Conservation (phyloP, 2,888 invertebrate genomes). For the Ophioninae sp. region DNA sequence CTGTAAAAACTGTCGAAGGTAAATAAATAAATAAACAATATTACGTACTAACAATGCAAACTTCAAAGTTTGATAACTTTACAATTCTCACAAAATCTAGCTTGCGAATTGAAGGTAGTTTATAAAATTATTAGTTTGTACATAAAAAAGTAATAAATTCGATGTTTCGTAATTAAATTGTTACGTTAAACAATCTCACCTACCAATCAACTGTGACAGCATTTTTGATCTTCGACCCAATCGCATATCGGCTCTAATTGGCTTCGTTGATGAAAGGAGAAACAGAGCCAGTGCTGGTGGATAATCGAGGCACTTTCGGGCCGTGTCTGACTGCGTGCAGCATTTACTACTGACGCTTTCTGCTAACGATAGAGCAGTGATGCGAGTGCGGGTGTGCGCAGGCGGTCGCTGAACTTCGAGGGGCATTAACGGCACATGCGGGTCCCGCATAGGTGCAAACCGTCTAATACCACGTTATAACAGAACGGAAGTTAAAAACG, state of each 20-base stretch:
- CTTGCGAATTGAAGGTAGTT: too few relatives aligned
- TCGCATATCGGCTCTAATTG: background rate
- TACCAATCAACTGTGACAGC: background rate
- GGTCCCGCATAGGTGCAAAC: conserved; percentile 52
- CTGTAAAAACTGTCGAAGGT: too few relatives aligned
- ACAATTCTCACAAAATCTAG: too few relatives aligned
- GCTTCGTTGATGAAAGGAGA: background rate
- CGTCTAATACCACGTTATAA: background rate
- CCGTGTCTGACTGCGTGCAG: conserved; percentile 4
- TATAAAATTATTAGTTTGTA: too few relatives aligned
- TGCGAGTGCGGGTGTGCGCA: conserved; percentile 56
- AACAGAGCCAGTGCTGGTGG: conserved; percentile 3
- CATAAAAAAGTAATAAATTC: too few relatives aligned
- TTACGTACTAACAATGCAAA: too few relatives aligned
- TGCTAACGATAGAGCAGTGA: background rate
- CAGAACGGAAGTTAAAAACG: background rate
- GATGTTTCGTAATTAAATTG: too few relatives aligned
- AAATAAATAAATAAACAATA: too few relatives aligned
- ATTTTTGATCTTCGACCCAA: background rate
- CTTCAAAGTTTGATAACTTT: too few relatives aligned
- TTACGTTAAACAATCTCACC: too few relatives aligned
- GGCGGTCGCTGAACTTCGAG: conserved; percentile 51
- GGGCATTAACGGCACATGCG: conserved; percentile 48
- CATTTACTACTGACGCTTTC: conserved; percentile 43
- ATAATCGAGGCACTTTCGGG: background rate